Conservation (phyloP, 2,797 vertebrate species). For the Ctenopoma multispine region DNA sequence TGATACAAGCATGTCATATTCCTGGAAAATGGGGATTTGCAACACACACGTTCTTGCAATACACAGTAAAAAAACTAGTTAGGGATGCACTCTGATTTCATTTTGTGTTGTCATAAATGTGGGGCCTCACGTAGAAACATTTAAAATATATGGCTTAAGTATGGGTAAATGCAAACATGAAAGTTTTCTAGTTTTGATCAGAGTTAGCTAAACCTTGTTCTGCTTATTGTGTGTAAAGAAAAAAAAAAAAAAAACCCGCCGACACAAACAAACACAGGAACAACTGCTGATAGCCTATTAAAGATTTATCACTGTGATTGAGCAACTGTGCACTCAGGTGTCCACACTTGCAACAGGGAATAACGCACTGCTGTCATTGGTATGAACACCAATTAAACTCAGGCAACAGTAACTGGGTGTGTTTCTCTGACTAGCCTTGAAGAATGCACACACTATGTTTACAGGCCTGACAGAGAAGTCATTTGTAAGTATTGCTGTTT, state of each 20-base stretch:
- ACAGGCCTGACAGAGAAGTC: conserved; percentile 5
- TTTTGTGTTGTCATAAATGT: neutral
- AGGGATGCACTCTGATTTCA: no score
- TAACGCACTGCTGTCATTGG: neutral
- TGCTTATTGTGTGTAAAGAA: conserved; percentile 1
- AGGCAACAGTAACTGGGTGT: conserved; percentile 3
- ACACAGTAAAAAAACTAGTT: no score
- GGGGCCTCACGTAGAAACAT: neutral
- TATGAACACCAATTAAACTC: conserved; percentile 10
- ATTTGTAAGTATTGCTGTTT: conserved; percentile 30
- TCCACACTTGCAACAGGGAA: conserved; percentile 42
- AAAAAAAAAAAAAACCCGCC: neutral
- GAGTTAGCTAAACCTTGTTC: neutral
- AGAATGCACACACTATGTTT: neutral
- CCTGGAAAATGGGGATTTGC: neutral
- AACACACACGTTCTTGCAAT: no score
- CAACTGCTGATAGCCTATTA: conserved; percentile 24
- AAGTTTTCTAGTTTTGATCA: neutral
- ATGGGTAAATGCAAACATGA: no score
- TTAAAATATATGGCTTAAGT: no score
- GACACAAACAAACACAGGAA: conserved; percentile 3
- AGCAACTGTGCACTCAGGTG: conserved; percentile 49
- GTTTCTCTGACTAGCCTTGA: conserved; percentile 2
- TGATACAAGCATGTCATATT: conserved; percentile 18
- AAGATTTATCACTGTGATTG: conserved; percentile 43